phyloP scores from a whole-genome alignment of 2,888 invertebrate genomes.

The Plebejus melissa region DNA sequence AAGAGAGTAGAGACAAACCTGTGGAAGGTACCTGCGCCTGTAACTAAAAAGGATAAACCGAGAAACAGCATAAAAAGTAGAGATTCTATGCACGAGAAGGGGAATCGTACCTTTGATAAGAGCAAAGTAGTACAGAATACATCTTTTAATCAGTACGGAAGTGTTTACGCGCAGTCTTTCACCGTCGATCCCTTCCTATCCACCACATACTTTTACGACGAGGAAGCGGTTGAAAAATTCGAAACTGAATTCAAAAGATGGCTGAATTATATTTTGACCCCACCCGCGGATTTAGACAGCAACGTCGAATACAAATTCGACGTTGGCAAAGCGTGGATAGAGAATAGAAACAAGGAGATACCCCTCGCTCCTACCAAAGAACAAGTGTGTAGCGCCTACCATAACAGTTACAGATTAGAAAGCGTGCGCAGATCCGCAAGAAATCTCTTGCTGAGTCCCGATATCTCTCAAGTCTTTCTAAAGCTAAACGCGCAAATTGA shows the following conservation, averaged over 20 bases:
- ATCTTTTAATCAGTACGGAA: conserved; percentile 58
- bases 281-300: conserved; percentile 84
- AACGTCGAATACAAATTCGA: conserved; percentile 82
- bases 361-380: conserved; percentile 85
- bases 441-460: conserved; percentile 80
- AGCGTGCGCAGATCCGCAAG: conserved; percentile 83
- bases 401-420: conserved; percentile 82
- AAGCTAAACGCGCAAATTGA: conserved; percentile 86
- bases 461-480: conserved; percentile 81
- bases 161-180: conserved; percentile 68
- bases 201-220: conserved; percentile 82
- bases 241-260: conserved; percentile 87
- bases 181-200: conserved; percentile 84
- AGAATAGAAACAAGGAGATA: conserved; percentile 83
- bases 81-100: conserved; percentile 45
- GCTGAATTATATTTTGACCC: conserved; percentile 87
- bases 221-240: conserved; percentile 83
- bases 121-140: conserved; percentile 70
- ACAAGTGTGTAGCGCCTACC: conserved; percentile 82
- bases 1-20: conserved; percentile 58
- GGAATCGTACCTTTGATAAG: conserved; percentile 49
- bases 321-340: conserved; percentile 86
- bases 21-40: conserved; percentile 59
- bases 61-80: conserved; percentile 46
- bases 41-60: conserved; percentile 51